phyloP scores from a whole-genome alignment of 1,140 invertebrate species.

The Drosophila guanche region DNA sequence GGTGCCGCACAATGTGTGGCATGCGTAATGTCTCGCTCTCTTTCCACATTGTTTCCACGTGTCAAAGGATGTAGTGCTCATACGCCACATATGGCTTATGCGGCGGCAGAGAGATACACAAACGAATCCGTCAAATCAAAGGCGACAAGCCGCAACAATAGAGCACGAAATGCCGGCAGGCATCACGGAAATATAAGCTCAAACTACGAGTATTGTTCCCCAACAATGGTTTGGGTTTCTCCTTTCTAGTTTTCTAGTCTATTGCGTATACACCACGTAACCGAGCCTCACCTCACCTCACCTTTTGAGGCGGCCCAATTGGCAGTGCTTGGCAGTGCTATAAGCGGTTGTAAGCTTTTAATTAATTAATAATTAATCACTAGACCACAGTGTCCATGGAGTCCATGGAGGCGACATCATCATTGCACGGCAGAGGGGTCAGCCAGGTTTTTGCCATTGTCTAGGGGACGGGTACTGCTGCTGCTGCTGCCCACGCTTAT shows the following conservation, averaged over 20 bases:
- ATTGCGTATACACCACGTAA: constrained; percentile 46
- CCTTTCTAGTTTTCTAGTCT: constrained; percentile 13
- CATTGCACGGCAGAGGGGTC: constrained; percentile 35
- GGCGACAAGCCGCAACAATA: constrained; percentile 43
- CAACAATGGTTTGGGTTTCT: constrained; percentile 24
- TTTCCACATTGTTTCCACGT: constrained; percentile 36
- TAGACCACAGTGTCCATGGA: constrained; percentile 25
- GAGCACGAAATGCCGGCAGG: constrained; percentile 34
- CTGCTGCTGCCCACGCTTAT: constrained; percentile 58
- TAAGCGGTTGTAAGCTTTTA: constrained; percentile 69
- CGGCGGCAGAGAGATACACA: constrained; percentile 10
- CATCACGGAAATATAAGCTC: constrained; percentile 42
- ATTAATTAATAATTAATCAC: constrained; percentile 80
- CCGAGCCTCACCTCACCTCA: not conserved
- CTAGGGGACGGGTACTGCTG: constrained; percentile 17
- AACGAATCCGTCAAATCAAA: constrained; percentile 51
- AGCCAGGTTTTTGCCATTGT: constrained; percentile 30
- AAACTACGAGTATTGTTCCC: constrained; percentile 32
- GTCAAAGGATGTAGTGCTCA: constrained; percentile 25
- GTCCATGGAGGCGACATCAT: constrained; percentile 37
- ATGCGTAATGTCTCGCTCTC: constrained; percentile 46
- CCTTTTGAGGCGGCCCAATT: too few relatives aligned
- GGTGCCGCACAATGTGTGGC: constrained; percentile 38
- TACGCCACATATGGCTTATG: not conserved
- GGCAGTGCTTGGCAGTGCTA: constrained; percentile 1